Percentiles rank a stretch among this genome's conserved stretches.
These are phyloP conservation scores for Zaprionus gabonicus DNA, from an alignment of 1,140 invertebrate species.

Conservation along the genomic window DNA sequence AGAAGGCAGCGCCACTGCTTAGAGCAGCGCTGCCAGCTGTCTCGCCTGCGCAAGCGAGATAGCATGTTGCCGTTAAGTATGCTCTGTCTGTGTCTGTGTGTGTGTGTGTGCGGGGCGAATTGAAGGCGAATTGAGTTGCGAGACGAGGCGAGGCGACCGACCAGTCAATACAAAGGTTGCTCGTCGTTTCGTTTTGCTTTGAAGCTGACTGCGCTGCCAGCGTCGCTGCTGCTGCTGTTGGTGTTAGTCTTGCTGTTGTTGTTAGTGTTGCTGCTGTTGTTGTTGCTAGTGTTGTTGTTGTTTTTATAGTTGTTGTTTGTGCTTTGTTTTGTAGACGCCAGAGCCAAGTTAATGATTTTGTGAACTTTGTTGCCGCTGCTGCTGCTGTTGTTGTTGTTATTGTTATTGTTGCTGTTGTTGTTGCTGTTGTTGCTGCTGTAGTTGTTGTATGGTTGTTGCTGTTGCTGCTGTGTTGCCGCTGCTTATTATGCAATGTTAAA, in stretches of 20 bases:
- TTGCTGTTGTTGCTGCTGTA: constrained; percentile 15
- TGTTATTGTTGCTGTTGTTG: constrained; percentile 18
- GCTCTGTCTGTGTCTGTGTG: not conserved
- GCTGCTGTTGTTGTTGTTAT: constrained; percentile 22
- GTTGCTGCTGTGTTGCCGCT: constrained; percentile 6
- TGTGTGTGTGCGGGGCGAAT: constrained; percentile 54
- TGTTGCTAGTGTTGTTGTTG: constrained; percentile 24
- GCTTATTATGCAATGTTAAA: constrained; percentile 72
- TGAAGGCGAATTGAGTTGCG: constrained; percentile 65
- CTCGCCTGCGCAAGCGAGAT: constrained; percentile 52
- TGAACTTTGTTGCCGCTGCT: constrained; percentile 19
- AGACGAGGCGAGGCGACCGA: constrained; percentile 27
- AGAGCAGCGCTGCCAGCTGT: constrained; percentile 36
- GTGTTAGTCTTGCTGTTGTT: constrained; percentile 10
- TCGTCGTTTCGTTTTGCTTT: not conserved
- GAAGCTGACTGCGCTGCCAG: not conserved
- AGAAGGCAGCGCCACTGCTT: constrained; percentile 77
- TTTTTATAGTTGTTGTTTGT: constrained; percentile 8
- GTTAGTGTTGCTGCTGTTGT: constrained; percentile 11
- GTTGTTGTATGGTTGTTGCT: not conserved
- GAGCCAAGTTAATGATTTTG: constrained; percentile 68
- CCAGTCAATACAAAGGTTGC: constrained; percentile 47
- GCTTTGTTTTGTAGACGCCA: constrained; percentile 29
- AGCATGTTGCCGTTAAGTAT: constrained; percentile 31
- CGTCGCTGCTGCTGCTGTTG: constrained; percentile 4